These are phyloP conservation scores for Isoperla grammatica DNA, from an alignment of 2,888 invertebrate species.

Conservation along the genomic window DNA sequence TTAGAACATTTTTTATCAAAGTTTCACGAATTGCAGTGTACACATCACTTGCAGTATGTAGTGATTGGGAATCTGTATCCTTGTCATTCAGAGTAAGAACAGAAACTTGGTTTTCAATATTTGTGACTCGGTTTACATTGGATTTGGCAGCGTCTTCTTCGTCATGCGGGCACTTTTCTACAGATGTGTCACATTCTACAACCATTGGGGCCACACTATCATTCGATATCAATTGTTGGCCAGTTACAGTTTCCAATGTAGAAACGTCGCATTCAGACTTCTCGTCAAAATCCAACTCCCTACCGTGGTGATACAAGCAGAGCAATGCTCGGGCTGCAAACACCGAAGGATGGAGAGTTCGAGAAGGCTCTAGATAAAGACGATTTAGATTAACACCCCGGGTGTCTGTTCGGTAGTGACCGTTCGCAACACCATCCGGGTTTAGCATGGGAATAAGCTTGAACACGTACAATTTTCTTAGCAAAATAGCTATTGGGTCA, in stretches of 20 bases:
- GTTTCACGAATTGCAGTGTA: constrained; percentile 18
- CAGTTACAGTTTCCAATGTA: background rate
- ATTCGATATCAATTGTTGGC: background rate
- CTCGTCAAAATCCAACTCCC: constrained; percentile 16
- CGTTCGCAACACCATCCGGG: constrained; percentile 83
- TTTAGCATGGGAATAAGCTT: constrained; percentile 87
- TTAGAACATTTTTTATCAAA: constrained; percentile 12
- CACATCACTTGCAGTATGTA: background rate
- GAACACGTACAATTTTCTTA: constrained; percentile 76
- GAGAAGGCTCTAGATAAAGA: constrained; percentile 74
- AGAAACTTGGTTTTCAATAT: constrained; percentile 38
- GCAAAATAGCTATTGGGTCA: constrained; percentile 65
- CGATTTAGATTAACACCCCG: constrained; percentile 84
- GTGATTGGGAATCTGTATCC: background rate
- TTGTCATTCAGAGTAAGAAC: constrained; percentile 39
- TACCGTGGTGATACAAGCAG: constrained; percentile 61
- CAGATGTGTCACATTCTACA: too few species aligned
- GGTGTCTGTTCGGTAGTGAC: constrained; percentile 82
- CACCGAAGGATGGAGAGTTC: constrained; percentile 72
- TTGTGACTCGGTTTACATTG: background rate
- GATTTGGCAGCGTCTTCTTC: background rate
- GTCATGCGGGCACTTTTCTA: too few species aligned
- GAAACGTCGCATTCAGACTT: background rate
- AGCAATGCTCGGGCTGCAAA: constrained; percentile 72
- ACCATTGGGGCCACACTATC: too few species aligned